Percentiles rank a stretch among this genome's conserved stretches.
Conservation (phyloP, 2,113 vertebrate species). For the Uria lomvia region DNA sequence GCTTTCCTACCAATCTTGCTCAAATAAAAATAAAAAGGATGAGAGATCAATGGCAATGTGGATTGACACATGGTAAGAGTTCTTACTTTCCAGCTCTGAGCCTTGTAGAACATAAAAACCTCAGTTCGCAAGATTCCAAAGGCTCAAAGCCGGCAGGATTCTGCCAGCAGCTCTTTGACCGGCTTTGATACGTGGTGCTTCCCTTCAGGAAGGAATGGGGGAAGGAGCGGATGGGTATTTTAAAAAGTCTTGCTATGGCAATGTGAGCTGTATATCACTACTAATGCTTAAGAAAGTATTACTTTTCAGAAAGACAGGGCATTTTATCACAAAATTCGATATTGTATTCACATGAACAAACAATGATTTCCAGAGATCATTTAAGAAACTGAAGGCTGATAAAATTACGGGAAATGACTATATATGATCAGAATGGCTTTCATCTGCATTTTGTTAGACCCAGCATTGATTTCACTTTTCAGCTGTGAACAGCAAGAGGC, state of each 20-base stretch:
- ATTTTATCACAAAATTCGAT: constrained; percentile 65
- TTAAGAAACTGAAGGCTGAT: constrained; percentile 76
- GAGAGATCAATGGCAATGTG: constrained; percentile 54
- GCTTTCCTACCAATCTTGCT: constrained; percentile 52
- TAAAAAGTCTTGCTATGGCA: neutral
- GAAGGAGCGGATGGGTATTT: neutral
- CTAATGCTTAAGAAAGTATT: constrained; percentile 48
- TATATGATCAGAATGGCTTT: constrained; percentile 79
- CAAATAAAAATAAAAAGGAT: constrained; percentile 64
- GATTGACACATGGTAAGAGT: constrained; percentile 44
- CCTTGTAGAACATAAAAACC: constrained; percentile 56
- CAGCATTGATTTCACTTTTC: constrained; percentile 78
- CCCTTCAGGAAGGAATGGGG: neutral
- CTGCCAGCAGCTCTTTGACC: constrained; percentile 10
- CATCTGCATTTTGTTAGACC: constrained; percentile 79
- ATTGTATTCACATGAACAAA: constrained; percentile 69
- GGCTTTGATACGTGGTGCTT: constrained; percentile 5
- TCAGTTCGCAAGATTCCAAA: constrained; percentile 47
- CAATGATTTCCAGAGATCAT: constrained; percentile 74
- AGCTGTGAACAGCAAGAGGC: constrained; percentile 78
- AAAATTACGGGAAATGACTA: constrained; percentile 82
- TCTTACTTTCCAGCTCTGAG: constrained; percentile 53
- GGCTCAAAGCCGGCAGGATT: constrained; percentile 27
- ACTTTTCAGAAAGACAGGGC: constrained; percentile 55
- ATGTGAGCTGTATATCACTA: constrained; percentile 12